Conservation (phyloP, 1,140 invertebrate genomes). For the Gerris buenoi region DNA sequence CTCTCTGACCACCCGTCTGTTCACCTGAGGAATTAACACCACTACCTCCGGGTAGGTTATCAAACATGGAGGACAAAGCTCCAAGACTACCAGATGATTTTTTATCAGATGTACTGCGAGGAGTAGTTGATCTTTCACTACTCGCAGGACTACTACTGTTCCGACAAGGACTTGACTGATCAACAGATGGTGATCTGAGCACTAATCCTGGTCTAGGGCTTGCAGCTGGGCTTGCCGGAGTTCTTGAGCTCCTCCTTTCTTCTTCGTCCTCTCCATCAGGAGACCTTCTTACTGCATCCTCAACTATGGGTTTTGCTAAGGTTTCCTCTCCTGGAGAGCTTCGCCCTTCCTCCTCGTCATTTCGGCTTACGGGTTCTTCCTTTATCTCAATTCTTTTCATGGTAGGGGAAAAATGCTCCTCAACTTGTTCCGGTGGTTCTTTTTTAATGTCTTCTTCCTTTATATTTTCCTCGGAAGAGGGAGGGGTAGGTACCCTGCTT, state of each 20-base stretch:
- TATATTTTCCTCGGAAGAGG: slow-evolving; percentile 36
- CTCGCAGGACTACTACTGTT: slow-evolving; percentile 48
- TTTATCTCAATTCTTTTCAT: slow-evolving; percentile 23
- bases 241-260: slow-evolving; percentile 24
- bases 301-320: slow-evolving; percentile 15
- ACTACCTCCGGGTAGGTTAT: slow-evolving; percentile 50
- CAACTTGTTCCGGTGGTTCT: slow-evolving; percentile 12
- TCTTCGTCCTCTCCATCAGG: slow-evolving; percentile 32
- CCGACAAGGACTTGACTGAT: slow-evolving; percentile 38
- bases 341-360: slow-evolving; percentile 36
- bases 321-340: slow-evolving; percentile 33
- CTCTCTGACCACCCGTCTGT: slow-evolving; percentile 38
- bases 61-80: slow-evolving; percentile 77
- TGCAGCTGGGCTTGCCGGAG: slow-evolving; percentile 20
- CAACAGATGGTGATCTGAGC: slow-evolving; percentile 29
- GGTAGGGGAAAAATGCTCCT: background rate
- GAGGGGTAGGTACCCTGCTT: slow-evolving; percentile 37
- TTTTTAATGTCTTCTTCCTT: slow-evolving; percentile 31
- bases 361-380: slow-evolving; percentile 38
- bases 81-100: slow-evolving; percentile 56
- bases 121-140: slow-evolving; percentile 55
- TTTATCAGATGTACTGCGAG: slow-evolving; percentile 48
- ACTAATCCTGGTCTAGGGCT: slow-evolving; percentile 34
- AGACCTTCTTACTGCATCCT: slow-evolving; percentile 18
- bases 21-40: slow-evolving; percentile 25